Evolutionary conservation across 2,888 invertebrate genomes (phyloP), one percentile per base, ranked within the genome.

Genomic region (Seira sanloemensis): DNA sequence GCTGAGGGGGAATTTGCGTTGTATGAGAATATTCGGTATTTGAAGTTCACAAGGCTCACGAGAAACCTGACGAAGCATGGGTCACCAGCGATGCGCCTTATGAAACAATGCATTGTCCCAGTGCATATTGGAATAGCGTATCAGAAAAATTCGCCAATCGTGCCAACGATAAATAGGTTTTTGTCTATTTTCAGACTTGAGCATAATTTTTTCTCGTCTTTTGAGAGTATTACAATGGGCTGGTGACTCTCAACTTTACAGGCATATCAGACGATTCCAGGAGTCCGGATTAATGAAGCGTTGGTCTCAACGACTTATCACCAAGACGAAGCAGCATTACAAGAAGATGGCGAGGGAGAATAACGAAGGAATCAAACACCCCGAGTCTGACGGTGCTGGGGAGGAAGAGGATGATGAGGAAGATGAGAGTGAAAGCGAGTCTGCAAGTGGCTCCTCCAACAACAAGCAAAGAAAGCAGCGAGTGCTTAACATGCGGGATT

Each of bases 11-110:
- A 93, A 7, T 95, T 95, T 88, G 95, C 96, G 0, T 95, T 96
- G 89, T 97, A 96, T 88, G 96, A 96, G 89, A 97, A 95, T 90
- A 92, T 93, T 9, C 94, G 95, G 90, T 95, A 94, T 88, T 91
- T 97, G 0, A 87, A 88, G 68, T 89, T 89, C 78, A 85, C 86
- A 16, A 72, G 86, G 23, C 75, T 83, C 73, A 89, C 89, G 12
- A 46, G 88, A 58, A 89, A 89, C 77, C 66, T 89, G n/a, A 84
- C 86, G 1, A 86, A 84, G 26, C 9, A 65, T 23, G 89, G 89
- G 16, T 72, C 84, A 2, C 88, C 89, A n/a, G 86, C 88, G 7
- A 89, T 89, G 89, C 54, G 89, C 58, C 37, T 88, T 24, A 89
- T 89, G 89, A 89, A 88, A 65, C 89, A 89, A 26, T 89, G 89